Base-by-base conservation (phyloP, 2,113 vertebrate species). In the Grus americana region DNA sequence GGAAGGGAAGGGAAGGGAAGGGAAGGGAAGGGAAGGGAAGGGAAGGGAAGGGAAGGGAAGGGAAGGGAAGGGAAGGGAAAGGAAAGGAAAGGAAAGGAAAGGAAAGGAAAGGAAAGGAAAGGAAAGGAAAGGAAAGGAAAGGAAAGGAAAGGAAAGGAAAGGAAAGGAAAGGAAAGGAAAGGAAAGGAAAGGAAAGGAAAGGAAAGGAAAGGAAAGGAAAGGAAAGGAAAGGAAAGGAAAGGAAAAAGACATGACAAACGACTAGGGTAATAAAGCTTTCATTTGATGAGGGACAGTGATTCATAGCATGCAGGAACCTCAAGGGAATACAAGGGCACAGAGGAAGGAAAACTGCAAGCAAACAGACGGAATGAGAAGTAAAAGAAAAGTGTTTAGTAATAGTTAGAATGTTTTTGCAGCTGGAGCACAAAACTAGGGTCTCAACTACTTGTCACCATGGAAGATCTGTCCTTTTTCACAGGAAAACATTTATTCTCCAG, bases 371-470 rank as follows among this genome's bases (percentile, higher is more conserved):
- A 73, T 57, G 13, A 36, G 9, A 24, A 80, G n/a, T 30, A 87
- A 75, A 92, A 49, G 4, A 40, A 79, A 79, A 88, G 12, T 92
- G 36, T 36, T 94, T 73, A 65, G 58, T 88, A 96, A 88, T 36
- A 66, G 44, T 61, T 88, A 87, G n/a, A 91, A 89, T 93, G 47
- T 93, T 97, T 96, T 96, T 88, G 47, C 91, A 93, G 88, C 83
- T 93, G 93, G 50, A 88, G 12, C 27, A 67, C 10, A 74, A 95
- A 86, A 80, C 6, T 71, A n/a, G 10, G n/a, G 18, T 81, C 76
- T 89, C 49, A 78, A 10, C 9, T 78, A 23, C 72, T 74, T 96
- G 86, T 94, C 79, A 84, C 44, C 30, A 36, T 78, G 55, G n/a
- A 80, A 86, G 47, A 44, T 66, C 72, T 80, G 57, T 78, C 47